Evolutionary conservation across 1,140 invertebrate species (phyloP).

Genomic region (Bradysia coprophila): DNA sequence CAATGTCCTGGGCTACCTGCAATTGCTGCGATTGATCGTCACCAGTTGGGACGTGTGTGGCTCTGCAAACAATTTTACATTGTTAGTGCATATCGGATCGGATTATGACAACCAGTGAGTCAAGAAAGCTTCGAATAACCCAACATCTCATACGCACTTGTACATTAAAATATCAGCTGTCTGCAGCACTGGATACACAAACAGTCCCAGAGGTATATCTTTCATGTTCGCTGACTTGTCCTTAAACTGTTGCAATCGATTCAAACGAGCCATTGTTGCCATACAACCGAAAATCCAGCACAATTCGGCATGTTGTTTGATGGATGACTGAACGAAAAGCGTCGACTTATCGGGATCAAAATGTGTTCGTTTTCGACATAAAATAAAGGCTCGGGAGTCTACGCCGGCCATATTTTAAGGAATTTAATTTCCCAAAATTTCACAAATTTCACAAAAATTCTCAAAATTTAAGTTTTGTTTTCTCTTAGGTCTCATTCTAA

Average conservation of each 20-base stretch:
- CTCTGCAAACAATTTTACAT: conserved; percentile 30
- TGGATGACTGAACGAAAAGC: conserved; percentile 78
- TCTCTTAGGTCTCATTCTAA: too few species aligned
- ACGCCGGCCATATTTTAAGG: too few species aligned
- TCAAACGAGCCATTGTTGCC: conserved; percentile 61
- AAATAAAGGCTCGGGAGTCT: too few species aligned
- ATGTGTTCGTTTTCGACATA: too few species aligned
- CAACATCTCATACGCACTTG: too few species aligned
- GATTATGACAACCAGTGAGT: too few species aligned
- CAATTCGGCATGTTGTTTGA: conserved; percentile 70
- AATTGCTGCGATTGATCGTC: conserved; percentile 90
- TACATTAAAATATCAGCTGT: conserved; percentile 89
- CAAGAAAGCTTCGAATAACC: too few species aligned
- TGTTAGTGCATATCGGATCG: too few species aligned
- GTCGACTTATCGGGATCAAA: conserved; percentile 66
- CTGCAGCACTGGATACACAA: conserved; percentile 86
- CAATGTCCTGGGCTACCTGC: conserved; percentile 70
- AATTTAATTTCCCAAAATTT: too few species aligned
- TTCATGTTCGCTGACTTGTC: conserved; percentile 62
- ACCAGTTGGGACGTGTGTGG: conserved; percentile 86
- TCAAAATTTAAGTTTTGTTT: too few species aligned
- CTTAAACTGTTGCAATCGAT: conserved; percentile 80
- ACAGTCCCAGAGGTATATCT: conserved; percentile 68
- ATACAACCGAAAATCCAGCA: conserved; percentile 78
- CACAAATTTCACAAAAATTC: too few species aligned